A percentile compares a stretch with the other conserved stretches of the same genome.
phyloP scores from a whole-genome alignment of 2,113 vertebrate genomes.

The Callipepla squamata region DNA sequence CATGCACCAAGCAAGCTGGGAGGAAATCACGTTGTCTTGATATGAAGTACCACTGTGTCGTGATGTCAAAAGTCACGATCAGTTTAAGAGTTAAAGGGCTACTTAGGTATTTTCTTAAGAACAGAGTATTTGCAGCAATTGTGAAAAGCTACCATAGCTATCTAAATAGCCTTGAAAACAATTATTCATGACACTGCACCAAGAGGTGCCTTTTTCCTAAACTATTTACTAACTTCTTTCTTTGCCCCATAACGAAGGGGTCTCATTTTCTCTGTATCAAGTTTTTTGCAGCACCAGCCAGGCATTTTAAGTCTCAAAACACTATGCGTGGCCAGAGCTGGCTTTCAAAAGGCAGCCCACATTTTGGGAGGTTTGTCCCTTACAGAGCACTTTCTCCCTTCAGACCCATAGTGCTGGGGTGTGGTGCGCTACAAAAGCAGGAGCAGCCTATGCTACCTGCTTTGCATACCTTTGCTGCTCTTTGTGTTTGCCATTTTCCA shows the following conservation, averaged over 20 bases:
- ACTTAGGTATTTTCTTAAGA: not conserved
- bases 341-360: not conserved
- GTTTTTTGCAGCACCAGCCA: not conserved
- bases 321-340: not conserved
- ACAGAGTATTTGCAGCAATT: not conserved
- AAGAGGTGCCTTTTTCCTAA: not conserved
- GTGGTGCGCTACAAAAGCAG: not conserved
- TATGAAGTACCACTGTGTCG: not conserved
- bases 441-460: not conserved
- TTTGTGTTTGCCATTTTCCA: constrained; percentile 2
- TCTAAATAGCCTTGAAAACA: not conserved
- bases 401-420: not conserved
- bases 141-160: not conserved
- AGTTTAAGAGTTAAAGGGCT: not conserved
- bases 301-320: not conserved
- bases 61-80: not conserved
- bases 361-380: not conserved
- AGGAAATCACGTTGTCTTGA: not conserved
- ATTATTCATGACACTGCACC: not conserved
- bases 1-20: accelerated
- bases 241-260: not conserved
- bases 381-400: not conserved
- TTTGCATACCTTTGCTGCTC: not conserved
- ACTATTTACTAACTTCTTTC: not conserved
- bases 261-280: not conserved